Evolutionary conservation across 2,888 invertebrate species (phyloP).

Genomic region (Drosophila crucigera): DNA sequence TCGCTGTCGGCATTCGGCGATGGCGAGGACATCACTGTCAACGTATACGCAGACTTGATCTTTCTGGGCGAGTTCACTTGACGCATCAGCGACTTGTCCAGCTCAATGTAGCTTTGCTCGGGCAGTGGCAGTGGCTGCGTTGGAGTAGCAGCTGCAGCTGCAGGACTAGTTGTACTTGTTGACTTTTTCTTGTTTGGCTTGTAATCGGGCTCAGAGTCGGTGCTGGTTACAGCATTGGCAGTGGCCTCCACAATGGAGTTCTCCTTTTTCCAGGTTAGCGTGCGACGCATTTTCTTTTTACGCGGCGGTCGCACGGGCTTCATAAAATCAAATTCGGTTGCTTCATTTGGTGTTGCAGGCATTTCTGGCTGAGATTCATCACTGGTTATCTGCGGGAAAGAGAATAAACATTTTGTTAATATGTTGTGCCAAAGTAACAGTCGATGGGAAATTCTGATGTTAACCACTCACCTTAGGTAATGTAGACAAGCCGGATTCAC

Average conservation of each 20-base stretch:
- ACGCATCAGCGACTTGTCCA: constrained; percentile 71
- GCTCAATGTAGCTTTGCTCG: constrained; percentile 63
- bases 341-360: constrained; percentile 12
- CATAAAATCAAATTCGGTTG: constrained; percentile 64
- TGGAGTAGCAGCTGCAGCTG: not conserved
- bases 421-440: not conserved
- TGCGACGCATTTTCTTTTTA: constrained; percentile 81
- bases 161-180: not conserved
- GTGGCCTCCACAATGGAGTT: constrained; percentile 72
- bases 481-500: constrained; percentile 78
- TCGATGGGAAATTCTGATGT: not conserved
- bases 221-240: constrained; percentile 67
- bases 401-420: not conserved
- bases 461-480: constrained; percentile 76
- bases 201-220: constrained; percentile 81
- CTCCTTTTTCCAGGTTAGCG: constrained; percentile 79
- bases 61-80: constrained; percentile 78
- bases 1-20: constrained; percentile 77
- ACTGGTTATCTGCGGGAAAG: constrained; percentile 68
- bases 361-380: constrained; percentile 78
- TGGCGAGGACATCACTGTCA: constrained; percentile 80
- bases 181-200: constrained; percentile 64
- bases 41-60: constrained; percentile 80
- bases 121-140: constrained; percentile 3
- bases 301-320: constrained; percentile 75